These are phyloP conservation scores for Vespertilio murinus DNA, from an alignment of 2,797 vertebrate genomes.

Conservation along the genomic window DNA sequence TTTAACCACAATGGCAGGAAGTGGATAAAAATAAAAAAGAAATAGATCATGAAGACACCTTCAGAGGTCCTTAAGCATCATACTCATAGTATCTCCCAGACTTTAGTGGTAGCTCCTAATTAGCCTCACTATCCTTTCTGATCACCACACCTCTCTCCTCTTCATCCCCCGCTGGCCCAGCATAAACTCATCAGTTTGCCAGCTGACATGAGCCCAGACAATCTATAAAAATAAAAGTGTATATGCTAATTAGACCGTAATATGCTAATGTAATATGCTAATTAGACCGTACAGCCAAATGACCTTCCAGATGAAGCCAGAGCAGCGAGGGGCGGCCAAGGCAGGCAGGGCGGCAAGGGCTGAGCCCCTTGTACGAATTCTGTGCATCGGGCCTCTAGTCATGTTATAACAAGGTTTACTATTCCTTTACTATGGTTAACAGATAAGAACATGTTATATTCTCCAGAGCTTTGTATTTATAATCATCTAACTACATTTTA, in stretches of 20 bases:
- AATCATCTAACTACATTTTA: not conserved
- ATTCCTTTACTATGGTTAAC: not conserved
- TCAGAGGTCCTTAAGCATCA: not conserved
- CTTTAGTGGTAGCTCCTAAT: not conserved
- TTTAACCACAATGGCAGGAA: not conserved
- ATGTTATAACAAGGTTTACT: not conserved
- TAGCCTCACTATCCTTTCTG: not conserved
- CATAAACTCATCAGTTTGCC: not conserved
- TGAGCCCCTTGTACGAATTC: too few species aligned
- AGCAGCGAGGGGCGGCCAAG: too few species aligned
- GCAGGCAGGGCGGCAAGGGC: too few species aligned
- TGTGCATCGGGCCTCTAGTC: too few species aligned
- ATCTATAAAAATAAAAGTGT: too few species aligned
- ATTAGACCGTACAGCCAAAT: too few species aligned
- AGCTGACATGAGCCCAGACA: not conserved
- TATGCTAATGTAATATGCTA: too few species aligned
- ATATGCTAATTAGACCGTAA: too few species aligned
- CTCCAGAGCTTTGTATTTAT: not conserved
- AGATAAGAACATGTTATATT: not conserved
- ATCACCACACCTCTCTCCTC: not conserved
- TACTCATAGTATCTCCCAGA: not conserved
- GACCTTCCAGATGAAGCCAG: too few species aligned
- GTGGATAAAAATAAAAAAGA: not conserved
- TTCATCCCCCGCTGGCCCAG: not conserved
- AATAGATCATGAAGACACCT: not conserved